Conservation (phyloP, 2,113 vertebrate species). For the Gadus chalcogrammus region DNA sequence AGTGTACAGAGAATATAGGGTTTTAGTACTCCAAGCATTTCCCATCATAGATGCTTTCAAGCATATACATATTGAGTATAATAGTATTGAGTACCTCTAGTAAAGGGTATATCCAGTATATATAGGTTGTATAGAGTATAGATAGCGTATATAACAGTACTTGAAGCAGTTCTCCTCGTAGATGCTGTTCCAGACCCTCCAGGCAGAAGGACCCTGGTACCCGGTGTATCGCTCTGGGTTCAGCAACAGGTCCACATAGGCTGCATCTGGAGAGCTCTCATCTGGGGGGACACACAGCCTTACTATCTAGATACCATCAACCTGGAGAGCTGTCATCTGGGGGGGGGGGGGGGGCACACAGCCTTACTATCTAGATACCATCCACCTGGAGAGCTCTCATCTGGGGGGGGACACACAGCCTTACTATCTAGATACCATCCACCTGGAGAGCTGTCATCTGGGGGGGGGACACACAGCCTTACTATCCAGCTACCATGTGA, state of each 20-base stretch:
- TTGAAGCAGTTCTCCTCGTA: slow-evolving; percentile 99
- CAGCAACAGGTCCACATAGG: slow-evolving; percentile 90
- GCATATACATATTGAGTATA: too few relatives aligned
- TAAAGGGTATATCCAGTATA: too few relatives aligned
- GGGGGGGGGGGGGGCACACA: background rate
- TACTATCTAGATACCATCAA: slow-evolving; percentile 84
- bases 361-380: slow-evolving; percentile 82
- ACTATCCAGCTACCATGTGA: slow-evolving; percentile 76
- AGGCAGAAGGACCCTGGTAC: slow-evolving; percentile 90
- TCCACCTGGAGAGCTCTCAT: slow-evolving; percentile 87
- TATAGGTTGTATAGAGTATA: too few relatives aligned
- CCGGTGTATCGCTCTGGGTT: slow-evolving; percentile 93
- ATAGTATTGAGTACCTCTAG: too few relatives aligned
- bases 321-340: slow-evolving; percentile 90
- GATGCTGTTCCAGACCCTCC: slow-evolving; percentile 98
- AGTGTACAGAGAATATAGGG: too few relatives aligned
- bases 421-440: slow-evolving; percentile 84
- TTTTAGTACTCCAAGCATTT: slow-evolving; percentile 95
- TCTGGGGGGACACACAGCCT: slow-evolving; percentile 61
- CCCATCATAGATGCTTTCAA: slow-evolving; percentile 93
- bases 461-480: background rate
- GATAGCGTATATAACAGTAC: slow-evolving; percentile 63
- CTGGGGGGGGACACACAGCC: slow-evolving; percentile 51
- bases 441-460: slow-evolving; percentile 90
- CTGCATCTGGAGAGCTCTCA: slow-evolving; percentile 86